phyloP scores from a whole-genome alignment of 2,113 vertebrate genomes.

The Sturnira hondurensis region DNA sequence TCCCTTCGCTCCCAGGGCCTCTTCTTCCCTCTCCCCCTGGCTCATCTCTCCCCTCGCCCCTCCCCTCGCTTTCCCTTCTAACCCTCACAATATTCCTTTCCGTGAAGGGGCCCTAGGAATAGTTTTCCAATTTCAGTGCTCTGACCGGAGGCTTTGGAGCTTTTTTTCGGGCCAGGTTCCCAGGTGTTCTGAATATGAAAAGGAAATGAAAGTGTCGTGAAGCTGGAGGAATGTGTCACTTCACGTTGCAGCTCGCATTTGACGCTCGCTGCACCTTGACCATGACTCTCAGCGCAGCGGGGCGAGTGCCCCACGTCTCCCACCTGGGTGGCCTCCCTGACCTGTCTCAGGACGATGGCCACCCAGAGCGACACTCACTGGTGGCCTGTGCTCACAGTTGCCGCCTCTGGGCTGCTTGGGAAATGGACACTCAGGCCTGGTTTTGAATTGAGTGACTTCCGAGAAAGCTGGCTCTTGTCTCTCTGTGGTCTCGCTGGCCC shows the following conservation, averaged over 20 bases:
- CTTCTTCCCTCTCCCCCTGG: not conserved
- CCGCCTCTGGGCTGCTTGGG: not conserved
- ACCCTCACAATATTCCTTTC: not conserved
- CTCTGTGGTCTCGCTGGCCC: not conserved
- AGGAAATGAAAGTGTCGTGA: not conserved
- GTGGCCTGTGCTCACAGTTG: not conserved
- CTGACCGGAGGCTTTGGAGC: not conserved
- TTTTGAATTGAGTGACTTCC: constrained; percentile 31
- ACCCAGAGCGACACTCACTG: not conserved
- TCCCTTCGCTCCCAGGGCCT: not conserved
- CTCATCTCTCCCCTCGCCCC: not conserved
- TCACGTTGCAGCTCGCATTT: not conserved
- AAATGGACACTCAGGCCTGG: constrained; percentile 40
- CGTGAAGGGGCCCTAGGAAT: not conserved
- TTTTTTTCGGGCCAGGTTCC: not conserved
- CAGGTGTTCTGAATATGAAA: constrained; percentile 2
- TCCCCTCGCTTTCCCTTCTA: not conserved
- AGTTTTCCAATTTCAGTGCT: not conserved
- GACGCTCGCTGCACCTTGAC: not conserved
- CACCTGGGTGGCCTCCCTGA: fast-evolving
- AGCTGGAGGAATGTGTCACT: not conserved
- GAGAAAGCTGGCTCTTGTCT: not conserved
- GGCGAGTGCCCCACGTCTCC: not conserved
- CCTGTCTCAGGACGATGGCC: not conserved
- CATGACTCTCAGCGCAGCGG: not conserved